Percentiles rank a stretch among this genome's conserved stretches.
Conservation (phyloP, 2,797 vertebrate species). For the Phoxinus dragarum region DNA sequence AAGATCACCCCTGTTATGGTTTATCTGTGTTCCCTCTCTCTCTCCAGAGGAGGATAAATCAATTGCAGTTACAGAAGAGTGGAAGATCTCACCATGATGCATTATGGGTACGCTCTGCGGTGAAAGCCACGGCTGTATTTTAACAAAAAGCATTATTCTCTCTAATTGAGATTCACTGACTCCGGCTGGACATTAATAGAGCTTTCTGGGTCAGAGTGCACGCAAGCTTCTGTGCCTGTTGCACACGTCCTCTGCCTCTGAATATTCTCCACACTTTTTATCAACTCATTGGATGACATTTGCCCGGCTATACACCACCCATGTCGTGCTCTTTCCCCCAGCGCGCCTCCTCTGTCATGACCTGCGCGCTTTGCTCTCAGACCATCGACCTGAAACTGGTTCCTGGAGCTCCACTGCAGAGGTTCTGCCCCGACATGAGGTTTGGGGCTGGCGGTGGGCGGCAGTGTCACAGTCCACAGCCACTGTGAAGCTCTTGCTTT, state of each 20-base stretch:
- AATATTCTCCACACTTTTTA: neutral
- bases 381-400: slow-evolving; percentile 6
- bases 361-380: slow-evolving; percentile 5
- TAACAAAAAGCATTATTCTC: slow-evolving; percentile 66
- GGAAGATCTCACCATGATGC: slow-evolving; percentile 62
- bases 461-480: slow-evolving; percentile 22
- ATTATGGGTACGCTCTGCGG: slow-evolving; percentile 59
- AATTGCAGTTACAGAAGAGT: slow-evolving; percentile 55
- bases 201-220: slow-evolving; percentile 15
- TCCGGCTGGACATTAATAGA: neutral
- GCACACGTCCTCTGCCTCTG: neutral
- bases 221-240: neutral
- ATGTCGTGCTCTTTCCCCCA: neutral
- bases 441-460: neutral
- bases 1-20: slow-evolving; percentile 16
- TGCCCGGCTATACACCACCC: neutral
- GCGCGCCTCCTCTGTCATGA: neutral
- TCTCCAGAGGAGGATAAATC: slow-evolving; percentile 55
- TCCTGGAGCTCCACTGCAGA: slow-evolving; percentile 3
- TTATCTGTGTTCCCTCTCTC: neutral
- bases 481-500: slow-evolving; percentile 19
- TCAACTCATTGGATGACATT: neutral
- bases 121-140: slow-evolving; percentile 58
- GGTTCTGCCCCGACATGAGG: neutral
- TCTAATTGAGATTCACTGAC: slow-evolving; percentile 58